Percentiles rank a stretch among this genome's conserved stretches.
These are phyloP conservation scores for Phocoena sinus DNA, from an alignment of 2,113 vertebrate genomes.

Conservation along the genomic window DNA sequence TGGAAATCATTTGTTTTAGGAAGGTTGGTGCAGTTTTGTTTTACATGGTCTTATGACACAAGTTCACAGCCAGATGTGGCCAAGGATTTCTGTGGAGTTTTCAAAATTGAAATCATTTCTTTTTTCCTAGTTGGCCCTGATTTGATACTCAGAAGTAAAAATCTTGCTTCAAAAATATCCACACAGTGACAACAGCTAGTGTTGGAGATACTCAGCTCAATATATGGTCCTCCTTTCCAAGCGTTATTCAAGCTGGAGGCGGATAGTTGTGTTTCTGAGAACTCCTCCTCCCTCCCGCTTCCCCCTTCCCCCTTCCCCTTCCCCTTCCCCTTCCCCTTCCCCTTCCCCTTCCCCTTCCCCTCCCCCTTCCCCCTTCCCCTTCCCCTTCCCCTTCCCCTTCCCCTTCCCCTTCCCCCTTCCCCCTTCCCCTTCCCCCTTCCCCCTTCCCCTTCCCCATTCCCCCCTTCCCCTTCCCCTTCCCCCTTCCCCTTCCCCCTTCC, in stretches of 20 bases:
- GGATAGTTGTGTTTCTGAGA: background rate
- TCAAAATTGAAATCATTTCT: conserved; percentile 19
- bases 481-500: background rate
- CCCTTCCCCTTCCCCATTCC: too few species aligned
- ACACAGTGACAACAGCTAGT: background rate
- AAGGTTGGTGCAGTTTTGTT: background rate
- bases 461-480: too few species aligned
- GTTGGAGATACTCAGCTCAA: background rate
- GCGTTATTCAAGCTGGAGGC: background rate
- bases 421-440: too few species aligned
- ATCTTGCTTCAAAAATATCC: background rate
- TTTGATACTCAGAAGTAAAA: conserved; percentile 8
- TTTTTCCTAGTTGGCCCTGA: background rate
- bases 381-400: too few species aligned
- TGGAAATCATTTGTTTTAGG: background rate
- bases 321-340: too few species aligned
- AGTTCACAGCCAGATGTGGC: background rate
- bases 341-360: too few species aligned
- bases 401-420: fast-evolving
- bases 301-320: too few species aligned
- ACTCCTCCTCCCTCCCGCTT: background rate
- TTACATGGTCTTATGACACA: conserved; percentile 10
- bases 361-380: too few species aligned
- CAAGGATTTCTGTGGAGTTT: background rate
- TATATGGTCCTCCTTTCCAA: background rate